Conservation (phyloP, 2,113 vertebrate genomes). For the Pyrgilauda ruficollis region DNA sequence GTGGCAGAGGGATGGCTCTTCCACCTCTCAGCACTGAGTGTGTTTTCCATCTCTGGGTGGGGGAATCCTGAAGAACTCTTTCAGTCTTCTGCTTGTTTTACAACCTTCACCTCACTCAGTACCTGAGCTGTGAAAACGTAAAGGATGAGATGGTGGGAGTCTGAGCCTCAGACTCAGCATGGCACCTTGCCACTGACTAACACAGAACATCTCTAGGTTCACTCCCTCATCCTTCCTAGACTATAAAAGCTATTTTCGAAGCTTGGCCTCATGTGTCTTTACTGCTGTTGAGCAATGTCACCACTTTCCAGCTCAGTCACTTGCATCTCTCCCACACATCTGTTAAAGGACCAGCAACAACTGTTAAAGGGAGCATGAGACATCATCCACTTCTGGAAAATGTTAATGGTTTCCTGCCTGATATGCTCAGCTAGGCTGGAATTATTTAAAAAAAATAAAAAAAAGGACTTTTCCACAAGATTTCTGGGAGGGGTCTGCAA, state of each 20-base stretch:
- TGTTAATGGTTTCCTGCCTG: constrained; percentile 66
- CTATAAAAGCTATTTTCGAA: constrained; percentile 6
- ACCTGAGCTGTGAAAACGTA: neutral
- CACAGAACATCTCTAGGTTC: neutral
- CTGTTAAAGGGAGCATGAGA: constrained; percentile 17
- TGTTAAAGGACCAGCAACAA: constrained; percentile 19
- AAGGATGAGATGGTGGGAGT: neutral
- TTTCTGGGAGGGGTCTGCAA: constrained; percentile 6
- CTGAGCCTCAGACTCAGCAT: neutral
- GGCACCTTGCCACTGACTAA: neutral
- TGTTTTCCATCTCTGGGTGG: neutral
- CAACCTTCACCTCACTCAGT: neutral
- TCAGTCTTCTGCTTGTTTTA: neutral
- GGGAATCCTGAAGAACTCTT: neutral
- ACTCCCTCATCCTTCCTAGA: neutral
- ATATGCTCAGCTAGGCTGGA: constrained; percentile 34
- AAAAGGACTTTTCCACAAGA: constrained; percentile 19
- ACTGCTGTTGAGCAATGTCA: neutral
- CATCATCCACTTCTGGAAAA: constrained; percentile 66
- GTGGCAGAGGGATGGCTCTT: neutral
- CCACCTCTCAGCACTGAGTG: neutral
- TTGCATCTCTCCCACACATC: constrained; percentile 12
- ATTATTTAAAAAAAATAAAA: neutral
- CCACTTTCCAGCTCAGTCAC: neutral
- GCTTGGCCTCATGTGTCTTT: neutral